Percentiles rank a stretch among this genome's conserved stretches.
Conservation (phyloP, 1,140 invertebrate genomes). For the Micrasema minimum region DNA sequence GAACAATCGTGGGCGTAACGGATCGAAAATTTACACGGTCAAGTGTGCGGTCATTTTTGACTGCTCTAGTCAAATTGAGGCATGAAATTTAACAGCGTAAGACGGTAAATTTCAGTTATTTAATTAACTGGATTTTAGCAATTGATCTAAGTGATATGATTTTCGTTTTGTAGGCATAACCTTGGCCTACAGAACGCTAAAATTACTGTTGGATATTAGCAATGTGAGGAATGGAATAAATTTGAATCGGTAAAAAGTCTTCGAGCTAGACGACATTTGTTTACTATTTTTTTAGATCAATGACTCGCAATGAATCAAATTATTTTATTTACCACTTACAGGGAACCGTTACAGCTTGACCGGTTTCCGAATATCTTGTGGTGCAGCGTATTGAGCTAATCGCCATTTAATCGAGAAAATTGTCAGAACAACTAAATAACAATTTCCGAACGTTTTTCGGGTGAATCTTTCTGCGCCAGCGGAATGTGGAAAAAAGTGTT, state of each 20-base stretch:
- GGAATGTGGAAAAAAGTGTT: slow-evolving; percentile 1
- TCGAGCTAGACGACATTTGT: not conserved
- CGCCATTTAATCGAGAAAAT: slow-evolving; percentile 17
- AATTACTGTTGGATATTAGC: too few species aligned
- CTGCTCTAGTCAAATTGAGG: too few species aligned
- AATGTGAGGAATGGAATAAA: not conserved
- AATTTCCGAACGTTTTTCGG: slow-evolving; percentile 9
- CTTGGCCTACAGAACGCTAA: too few species aligned
- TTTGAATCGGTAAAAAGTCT: not conserved
- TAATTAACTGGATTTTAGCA: too few species aligned
- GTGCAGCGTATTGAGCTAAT: slow-evolving; percentile 3
- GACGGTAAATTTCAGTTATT: too few species aligned
- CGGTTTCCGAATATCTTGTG: slow-evolving; percentile 25
- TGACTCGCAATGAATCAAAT: not conserved
- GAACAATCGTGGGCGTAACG: not conserved
- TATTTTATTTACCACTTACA: slow-evolving; percentile 1
- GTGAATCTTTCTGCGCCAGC: not conserved
- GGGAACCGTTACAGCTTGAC: slow-evolving; percentile 21
- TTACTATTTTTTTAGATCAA: slow-evolving; percentile 18
- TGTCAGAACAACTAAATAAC: slow-evolving; percentile 15
- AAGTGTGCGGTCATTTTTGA: not conserved
- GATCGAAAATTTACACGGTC: not conserved
- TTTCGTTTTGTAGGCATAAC: too few species aligned
- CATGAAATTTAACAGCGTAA: too few species aligned
- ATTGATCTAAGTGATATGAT: too few species aligned